phyloP scores from a whole-genome alignment of 2,888 invertebrate genomes.

The Lepidonotus clava region DNA sequence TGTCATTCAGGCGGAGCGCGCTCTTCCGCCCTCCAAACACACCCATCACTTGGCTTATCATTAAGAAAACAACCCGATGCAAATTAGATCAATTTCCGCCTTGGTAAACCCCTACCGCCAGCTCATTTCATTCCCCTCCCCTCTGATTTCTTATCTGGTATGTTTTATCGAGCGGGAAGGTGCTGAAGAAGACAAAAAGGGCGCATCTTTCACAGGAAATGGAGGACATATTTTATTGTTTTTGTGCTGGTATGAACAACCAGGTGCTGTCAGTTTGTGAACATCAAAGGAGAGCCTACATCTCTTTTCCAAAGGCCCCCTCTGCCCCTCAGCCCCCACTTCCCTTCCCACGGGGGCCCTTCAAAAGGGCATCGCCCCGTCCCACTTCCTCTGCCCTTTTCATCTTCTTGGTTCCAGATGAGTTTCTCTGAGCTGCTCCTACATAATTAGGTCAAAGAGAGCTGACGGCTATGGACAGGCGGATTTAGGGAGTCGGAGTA shows the following conservation, averaged over 20 bases:
- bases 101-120: too few relatives aligned
- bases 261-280: background rate
- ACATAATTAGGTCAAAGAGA: too few relatives aligned
- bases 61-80: background rate
- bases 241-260: background rate
- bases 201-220: too few relatives aligned
- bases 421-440: too few relatives aligned
- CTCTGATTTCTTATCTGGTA: background rate
- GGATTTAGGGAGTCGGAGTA: too few relatives aligned
- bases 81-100: background rate
- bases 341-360: background rate
- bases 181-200: too few relatives aligned
- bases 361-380: background rate
- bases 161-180: too few relatives aligned
- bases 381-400: background rate
- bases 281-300: background rate
- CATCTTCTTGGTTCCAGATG: background rate
- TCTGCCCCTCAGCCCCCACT: background rate
- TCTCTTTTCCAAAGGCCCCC: background rate
- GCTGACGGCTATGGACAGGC: too few relatives aligned
- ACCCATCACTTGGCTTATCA: conserved; percentile 1
- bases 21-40: conserved; percentile 2
- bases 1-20: background rate
- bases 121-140: too few relatives aligned
- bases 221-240: background rate